These are phyloP conservation scores for Myanophis thanlyinensis DNA, from an alignment of 2,113 vertebrate species.

Conservation along the genomic window DNA sequence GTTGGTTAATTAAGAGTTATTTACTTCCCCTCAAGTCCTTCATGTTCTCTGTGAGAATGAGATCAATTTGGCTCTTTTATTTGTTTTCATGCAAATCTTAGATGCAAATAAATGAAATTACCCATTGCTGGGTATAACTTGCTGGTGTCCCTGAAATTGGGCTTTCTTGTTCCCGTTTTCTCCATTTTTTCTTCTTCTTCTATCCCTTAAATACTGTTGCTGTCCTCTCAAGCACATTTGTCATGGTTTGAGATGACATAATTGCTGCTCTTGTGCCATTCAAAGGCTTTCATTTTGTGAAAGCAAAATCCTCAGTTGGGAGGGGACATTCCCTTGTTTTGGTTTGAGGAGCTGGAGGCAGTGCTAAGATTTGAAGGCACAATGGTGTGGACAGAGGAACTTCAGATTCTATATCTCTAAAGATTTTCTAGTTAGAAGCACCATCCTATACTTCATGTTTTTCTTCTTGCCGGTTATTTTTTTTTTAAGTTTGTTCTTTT, in stretches of 20 bases:
- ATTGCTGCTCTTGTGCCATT: conserved; percentile 38
- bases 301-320: conserved; percentile 32
- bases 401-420: conserved; percentile 51
- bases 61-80: not conserved
- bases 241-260: conserved; percentile 22
- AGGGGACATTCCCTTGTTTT: conserved; percentile 45
- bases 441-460: conserved; percentile 13
- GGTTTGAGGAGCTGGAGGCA: conserved; percentile 38
- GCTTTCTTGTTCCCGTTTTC: not conserved
- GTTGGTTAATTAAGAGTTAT: not conserved
- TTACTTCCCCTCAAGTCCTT: not conserved
- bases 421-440: conserved; percentile 40
- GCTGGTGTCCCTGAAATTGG: conserved; percentile 16
- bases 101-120: not conserved
- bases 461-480: conserved; percentile 21
- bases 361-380: conserved; percentile 42
- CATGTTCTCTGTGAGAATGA: not conserved
- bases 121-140: not conserved
- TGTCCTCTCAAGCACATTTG: not conserved
- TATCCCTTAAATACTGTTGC: conserved; percentile 9
- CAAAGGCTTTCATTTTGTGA: conserved; percentile 43
- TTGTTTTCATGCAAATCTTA: not conserved
- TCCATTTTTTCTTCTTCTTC: conserved; percentile 20
- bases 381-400: conserved; percentile 22
- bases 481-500: conserved; percentile 28